These are phyloP conservation scores for Clamator glandarius DNA, from an alignment of 2,797 vertebrate species.

Conservation along the genomic window DNA sequence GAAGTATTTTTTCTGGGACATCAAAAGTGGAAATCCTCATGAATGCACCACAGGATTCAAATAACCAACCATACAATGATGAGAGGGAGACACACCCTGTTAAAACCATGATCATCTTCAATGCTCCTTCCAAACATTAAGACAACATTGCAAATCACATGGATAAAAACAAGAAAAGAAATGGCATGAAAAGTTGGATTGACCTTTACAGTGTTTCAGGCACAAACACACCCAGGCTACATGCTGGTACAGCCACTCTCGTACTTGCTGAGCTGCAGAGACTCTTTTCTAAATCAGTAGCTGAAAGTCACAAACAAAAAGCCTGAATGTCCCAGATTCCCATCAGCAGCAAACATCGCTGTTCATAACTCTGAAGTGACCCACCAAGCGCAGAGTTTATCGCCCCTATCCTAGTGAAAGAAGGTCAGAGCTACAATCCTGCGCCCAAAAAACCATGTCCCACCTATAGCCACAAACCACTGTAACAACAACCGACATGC, in stretches of 20 bases:
- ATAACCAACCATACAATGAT: not conserved
- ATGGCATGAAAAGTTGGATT: not conserved
- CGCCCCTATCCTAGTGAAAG: fast-evolving
- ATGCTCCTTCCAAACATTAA: not conserved
- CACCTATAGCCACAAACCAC: not conserved
- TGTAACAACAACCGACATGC: not conserved
- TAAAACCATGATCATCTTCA: not conserved
- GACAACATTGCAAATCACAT: not conserved
- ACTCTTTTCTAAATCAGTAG: not conserved
- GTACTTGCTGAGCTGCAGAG: not conserved
- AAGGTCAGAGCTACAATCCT: not conserved
- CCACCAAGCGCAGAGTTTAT: not conserved
- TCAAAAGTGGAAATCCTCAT: not conserved
- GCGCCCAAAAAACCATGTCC: not conserved
- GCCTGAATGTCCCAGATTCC: not conserved
- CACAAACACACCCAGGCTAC: not conserved
- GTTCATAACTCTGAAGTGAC: not conserved
- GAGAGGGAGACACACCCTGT: not conserved
- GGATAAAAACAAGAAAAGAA: not conserved
- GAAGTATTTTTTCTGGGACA: not conserved
- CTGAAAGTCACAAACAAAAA: not conserved
- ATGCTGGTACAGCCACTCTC: not conserved
- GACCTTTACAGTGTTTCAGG: not conserved
- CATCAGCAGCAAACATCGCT: not conserved
- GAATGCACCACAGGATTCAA: not conserved